Conservation (phyloP, 2,888 invertebrate species). For the Ischnura elegans region DNA sequence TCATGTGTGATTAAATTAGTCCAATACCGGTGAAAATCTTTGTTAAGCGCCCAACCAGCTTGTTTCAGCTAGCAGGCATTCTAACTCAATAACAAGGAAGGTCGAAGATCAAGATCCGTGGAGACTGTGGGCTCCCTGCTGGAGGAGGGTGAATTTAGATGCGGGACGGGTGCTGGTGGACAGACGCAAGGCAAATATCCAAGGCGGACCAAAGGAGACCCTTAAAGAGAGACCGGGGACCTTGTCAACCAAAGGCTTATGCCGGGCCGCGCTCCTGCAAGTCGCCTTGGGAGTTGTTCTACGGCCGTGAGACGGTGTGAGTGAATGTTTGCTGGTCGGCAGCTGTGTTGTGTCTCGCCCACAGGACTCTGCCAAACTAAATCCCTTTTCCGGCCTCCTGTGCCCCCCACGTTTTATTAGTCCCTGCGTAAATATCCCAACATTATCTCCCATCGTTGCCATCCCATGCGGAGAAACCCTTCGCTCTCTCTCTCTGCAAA, state of each 20-base stretch:
- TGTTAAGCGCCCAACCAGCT: too few species aligned
- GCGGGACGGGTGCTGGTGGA: not conserved
- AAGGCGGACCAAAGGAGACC: not conserved
- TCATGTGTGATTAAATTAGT: too few species aligned
- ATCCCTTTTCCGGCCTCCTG: not conserved
- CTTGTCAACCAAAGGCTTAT: not conserved
- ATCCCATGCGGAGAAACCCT: not conserved
- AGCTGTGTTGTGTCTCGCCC: not conserved
- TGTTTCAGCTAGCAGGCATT: too few species aligned
- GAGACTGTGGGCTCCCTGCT: not conserved
- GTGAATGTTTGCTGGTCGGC: not conserved
- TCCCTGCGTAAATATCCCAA: not conserved
- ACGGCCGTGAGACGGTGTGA: not conserved
- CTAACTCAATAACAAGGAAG: too few species aligned
- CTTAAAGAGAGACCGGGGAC: not conserved
- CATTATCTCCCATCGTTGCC: not conserved
- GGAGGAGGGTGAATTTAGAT: not conserved
- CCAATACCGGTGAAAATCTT: too few species aligned
- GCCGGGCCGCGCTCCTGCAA: not conserved
- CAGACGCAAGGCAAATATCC: not conserved
- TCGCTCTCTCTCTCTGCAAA: not conserved
- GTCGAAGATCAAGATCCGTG: not conserved
- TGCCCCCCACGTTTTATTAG: not conserved
- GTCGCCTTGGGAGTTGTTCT: not conserved
- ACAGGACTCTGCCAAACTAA: not conserved